phyloP scores from a whole-genome alignment of 1,140 invertebrate genomes.

The Planococcus citri region DNA sequence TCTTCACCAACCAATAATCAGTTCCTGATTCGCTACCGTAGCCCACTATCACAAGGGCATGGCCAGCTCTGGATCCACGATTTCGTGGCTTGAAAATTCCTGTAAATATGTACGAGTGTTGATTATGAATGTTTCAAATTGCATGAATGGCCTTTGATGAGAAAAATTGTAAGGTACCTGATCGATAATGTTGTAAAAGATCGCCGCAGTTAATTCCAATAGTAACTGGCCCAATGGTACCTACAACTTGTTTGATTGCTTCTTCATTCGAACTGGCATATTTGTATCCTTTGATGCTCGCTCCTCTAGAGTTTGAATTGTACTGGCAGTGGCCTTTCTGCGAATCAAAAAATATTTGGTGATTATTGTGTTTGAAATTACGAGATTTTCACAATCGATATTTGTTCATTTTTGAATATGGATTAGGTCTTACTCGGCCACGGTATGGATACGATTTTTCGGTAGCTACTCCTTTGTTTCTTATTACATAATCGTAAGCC shows the following conservation, averaged over 20 bases:
- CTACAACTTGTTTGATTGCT: slow-evolving; percentile 56
- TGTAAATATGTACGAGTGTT: no score
- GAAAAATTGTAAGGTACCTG: no score
- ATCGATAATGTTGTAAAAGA: no score
- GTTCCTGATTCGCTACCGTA: slow-evolving; percentile 52
- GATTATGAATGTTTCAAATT: no score
- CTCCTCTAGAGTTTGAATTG: slow-evolving; percentile 58
- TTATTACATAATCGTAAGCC: slow-evolving; percentile 81
- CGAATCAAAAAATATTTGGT: no score
- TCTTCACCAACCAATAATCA: slow-evolving; percentile 76
- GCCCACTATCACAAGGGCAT: slow-evolving; percentile 76
- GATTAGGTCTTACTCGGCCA: slow-evolving; percentile 48
- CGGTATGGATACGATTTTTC: slow-evolving; percentile 82
- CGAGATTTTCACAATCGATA: no score
- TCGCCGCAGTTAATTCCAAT: slow-evolving; percentile 73
- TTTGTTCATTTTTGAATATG: not conserved
- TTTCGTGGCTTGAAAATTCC: no score
- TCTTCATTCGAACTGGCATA: slow-evolving; percentile 60
- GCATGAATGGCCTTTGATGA: no score
- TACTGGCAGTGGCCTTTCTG: slow-evolving; percentile 50
- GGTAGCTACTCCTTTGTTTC: slow-evolving; percentile 81
- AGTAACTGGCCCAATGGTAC: slow-evolving; percentile 61
- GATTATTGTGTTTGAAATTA: no score
- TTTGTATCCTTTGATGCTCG: slow-evolving; percentile 68
- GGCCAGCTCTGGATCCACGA: slow-evolving; percentile 65